Percentiles rank a stretch among this genome's conserved stretches.
These are phyloP conservation scores for Podocnemis expansa DNA, from an alignment of 2,113 vertebrate genomes.

Conservation along the genomic window DNA sequence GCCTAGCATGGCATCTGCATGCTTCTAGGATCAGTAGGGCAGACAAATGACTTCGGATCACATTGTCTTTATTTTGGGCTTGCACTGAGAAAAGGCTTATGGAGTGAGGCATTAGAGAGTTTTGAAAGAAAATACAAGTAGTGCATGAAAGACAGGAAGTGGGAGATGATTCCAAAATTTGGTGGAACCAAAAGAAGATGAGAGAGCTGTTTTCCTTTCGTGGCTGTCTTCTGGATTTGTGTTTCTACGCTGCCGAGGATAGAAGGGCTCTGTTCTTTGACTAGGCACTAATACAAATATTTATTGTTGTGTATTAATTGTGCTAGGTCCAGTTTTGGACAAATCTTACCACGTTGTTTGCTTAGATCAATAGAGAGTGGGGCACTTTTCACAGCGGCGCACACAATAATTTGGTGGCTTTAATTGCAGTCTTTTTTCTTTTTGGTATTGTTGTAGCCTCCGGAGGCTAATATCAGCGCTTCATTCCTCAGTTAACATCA, in stretches of 20 bases:
- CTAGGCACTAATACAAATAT: not conserved
- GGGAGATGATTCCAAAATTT: not conserved
- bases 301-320: not conserved
- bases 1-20: too few relatives aligned
- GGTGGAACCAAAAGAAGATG: not conserved
- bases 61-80: not conserved
- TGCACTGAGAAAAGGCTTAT: not conserved
- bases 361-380: not conserved
- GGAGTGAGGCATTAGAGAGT: not conserved
- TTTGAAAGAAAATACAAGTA: not conserved
- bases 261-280: not conserved
- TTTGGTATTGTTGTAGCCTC: not conserved
- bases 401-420: not conserved
- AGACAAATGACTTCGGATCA: not conserved
- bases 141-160: not conserved
- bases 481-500: not conserved
- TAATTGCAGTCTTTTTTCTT: not conserved
- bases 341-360: not conserved
- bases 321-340: not conserved
- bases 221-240: too few relatives aligned
- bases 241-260: not conserved
- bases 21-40: too few relatives aligned
- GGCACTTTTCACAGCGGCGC: not conserved
- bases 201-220: too few relatives aligned
- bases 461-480: fast-evolving